These are phyloP conservation scores for Digitonthophagus gazella DNA, from an alignment of 2,888 invertebrate genomes.

Conservation along the genomic window DNA sequence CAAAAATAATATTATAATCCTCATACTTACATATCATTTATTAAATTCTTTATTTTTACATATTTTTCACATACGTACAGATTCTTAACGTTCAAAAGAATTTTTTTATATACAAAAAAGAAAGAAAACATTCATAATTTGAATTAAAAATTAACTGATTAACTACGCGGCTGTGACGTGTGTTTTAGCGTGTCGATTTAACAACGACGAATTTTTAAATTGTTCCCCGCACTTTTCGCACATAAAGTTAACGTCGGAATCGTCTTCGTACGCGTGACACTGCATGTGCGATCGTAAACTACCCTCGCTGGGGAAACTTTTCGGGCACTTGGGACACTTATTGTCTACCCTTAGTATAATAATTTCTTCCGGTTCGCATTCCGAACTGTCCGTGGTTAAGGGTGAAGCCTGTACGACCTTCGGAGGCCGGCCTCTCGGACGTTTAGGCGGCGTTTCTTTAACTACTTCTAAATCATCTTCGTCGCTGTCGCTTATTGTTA, in stretches of 20 bases:
- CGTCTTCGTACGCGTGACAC: slow-evolving; percentile 42
- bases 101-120: no score
- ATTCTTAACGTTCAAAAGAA: no score
- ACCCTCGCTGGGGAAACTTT: slow-evolving; percentile 47
- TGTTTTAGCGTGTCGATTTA: slow-evolving; percentile 39
- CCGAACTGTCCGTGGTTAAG: slow-evolving; percentile 7
- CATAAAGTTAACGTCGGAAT: slow-evolving; percentile 36
- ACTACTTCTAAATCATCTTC: slow-evolving; percentile 32
- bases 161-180: slow-evolving; percentile 20
- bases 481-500: slow-evolving; percentile 37
- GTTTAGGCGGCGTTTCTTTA: slow-evolving; percentile 34
- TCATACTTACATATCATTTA: no score
- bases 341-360: slow-evolving; percentile 36
- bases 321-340: slow-evolving; percentile 45
- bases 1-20: no score
- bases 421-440: slow-evolving; percentile 25
- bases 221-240: slow-evolving; percentile 41
- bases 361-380: slow-evolving; percentile 24
- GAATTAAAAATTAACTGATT: no score
- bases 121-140: no score
- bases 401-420: slow-evolving; percentile 34
- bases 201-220: slow-evolving; percentile 44
- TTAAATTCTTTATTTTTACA: no score
- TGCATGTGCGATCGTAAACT: slow-evolving; percentile 47
- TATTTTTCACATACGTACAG: no score